These are phyloP conservation scores for Arizona elegans DNA, from an alignment of 2,113 vertebrate genomes.

Conservation along the genomic window DNA sequence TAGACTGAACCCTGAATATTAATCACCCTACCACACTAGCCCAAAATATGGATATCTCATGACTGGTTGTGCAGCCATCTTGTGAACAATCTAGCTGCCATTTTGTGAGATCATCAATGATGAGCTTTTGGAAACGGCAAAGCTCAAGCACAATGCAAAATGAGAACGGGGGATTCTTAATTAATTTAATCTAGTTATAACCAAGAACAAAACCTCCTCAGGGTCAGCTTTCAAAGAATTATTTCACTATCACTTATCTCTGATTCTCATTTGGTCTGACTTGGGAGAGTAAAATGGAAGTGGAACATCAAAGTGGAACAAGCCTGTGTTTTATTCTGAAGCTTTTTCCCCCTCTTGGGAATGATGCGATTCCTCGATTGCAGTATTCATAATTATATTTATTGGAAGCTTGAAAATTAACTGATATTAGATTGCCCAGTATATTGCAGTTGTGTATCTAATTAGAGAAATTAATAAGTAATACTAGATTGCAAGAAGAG, in stretches of 20 bases:
- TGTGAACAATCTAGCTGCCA: not conserved
- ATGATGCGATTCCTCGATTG: not conserved
- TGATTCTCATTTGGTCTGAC: not conserved
- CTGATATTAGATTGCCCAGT: too few species aligned
- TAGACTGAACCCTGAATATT: not conserved
- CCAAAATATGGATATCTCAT: not conserved
- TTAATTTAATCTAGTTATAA: not conserved
- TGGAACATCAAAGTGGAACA: not conserved
- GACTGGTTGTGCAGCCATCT: not conserved
- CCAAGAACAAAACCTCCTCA: not conserved
- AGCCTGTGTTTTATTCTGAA: not conserved
- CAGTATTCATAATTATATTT: not conserved
- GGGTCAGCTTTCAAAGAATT: not conserved
- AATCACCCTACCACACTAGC: not conserved
- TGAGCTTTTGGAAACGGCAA: not conserved
- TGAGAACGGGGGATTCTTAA: not conserved
- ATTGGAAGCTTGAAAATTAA: not conserved
- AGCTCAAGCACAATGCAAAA: not conserved
- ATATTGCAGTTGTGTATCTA: not conserved
- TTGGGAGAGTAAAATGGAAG: not conserved
- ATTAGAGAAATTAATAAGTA: not conserved
- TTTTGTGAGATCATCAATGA: not conserved
- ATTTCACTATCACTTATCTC: not conserved
- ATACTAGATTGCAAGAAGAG: slow-evolving; percentile 35
- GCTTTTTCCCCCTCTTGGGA: not conserved